Evolutionary conservation across 2,888 invertebrate species (phyloP), one percentile per base, ranked within the genome.

Genomic region (Lepidocyrtoides sp.): DNA sequence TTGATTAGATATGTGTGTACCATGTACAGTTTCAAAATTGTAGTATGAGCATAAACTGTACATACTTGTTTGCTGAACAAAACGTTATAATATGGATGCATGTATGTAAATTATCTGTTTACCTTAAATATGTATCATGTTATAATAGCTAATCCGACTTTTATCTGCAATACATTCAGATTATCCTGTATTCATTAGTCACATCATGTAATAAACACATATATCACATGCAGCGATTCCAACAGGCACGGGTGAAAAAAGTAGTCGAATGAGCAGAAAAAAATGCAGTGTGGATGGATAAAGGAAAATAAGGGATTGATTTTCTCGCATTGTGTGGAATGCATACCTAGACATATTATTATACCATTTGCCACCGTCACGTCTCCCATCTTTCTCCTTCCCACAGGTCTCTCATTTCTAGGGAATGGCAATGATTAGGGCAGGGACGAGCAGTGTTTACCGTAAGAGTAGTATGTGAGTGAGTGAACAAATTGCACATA

Each of bases 321-420:
- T 41, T 69, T 44, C 48, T 44, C 4, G 20, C 66, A 41, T 5
- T 5, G 5, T 5, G 44, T 44, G 20, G 69, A 0, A 36, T 41
- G 36, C 10, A 69, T 41, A 29, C 20, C 26, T 10, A 12, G 10
- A 72, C 23, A 17, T 7, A n/a, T 60, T 57, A 20, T 23, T 83
- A 48, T 44, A 66, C 44, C n/a, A 17, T 63, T 66, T 51, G 12
- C 36, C 20, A 72, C 44, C 72, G 12, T 72, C 72, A 72, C 44
- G 72, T 44, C 41, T 72, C 29, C 44, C 48, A 44, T 72, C 23
- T 44, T 44, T n/a, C 44, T 32, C 63, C 69, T 10, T 69, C 66
- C 51, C 57, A 81, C 57, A 81, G 81, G 57, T 69, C 69, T 60
- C 14, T 48, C 84, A 36, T 69, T 84, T 54, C 51, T 69, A 20